These are phyloP conservation scores for Drosophila sulfurigaster DNA, from an alignment of 1,140 invertebrate genomes.

Conservation along the genomic window DNA sequence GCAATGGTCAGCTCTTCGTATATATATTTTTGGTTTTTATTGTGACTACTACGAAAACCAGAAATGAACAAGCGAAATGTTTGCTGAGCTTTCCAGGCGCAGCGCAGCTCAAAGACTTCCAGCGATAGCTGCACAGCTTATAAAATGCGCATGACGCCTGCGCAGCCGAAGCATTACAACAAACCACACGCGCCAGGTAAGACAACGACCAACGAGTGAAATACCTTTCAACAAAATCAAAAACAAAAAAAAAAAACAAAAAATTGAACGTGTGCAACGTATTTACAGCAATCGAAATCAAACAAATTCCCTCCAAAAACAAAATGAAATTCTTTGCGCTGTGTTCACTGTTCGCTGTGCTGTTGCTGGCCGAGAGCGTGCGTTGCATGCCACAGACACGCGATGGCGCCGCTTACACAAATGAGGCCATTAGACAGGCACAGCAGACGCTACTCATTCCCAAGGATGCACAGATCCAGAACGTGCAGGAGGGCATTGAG, in stretches of 20 bases:
- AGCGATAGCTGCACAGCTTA: slow-evolving; percentile 71
- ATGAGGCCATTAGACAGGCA: slow-evolving; percentile 93
- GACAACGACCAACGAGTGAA: slow-evolving; percentile 47
- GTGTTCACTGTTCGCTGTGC: slow-evolving; percentile 76
- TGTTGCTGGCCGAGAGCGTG: slow-evolving; percentile 85
- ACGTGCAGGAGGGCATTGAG: slow-evolving; percentile 93
- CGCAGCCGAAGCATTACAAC: slow-evolving; percentile 76
- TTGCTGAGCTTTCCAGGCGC: slow-evolving; percentile 63
- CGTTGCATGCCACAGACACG: slow-evolving; percentile 88
- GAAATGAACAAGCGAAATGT: slow-evolving; percentile 67
- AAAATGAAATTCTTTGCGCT: slow-evolving; percentile 85
- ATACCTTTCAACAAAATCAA: neutral
- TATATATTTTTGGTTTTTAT: slow-evolving; percentile 19
- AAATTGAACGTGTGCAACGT: slow-evolving; percentile 3
- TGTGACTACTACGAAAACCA: slow-evolving; percentile 51
- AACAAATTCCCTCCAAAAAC: slow-evolving; percentile 10
- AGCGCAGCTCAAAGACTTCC: slow-evolving; percentile 49
- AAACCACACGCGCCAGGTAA: slow-evolving; percentile 78
- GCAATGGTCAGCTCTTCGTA: slow-evolving; percentile 18
- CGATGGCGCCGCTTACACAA: slow-evolving; percentile 92
- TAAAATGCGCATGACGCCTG: slow-evolving; percentile 69
- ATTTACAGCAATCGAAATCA: slow-evolving; percentile 24
- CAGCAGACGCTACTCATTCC: slow-evolving; percentile 93
- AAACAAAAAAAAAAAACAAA: too few relatives aligned
- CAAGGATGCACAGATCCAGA: slow-evolving; percentile 93